Percentiles rank a stretch among this genome's conserved stretches.
Conservation (phyloP, 2,113 vertebrate species). For the Thunnus maccoyii region DNA sequence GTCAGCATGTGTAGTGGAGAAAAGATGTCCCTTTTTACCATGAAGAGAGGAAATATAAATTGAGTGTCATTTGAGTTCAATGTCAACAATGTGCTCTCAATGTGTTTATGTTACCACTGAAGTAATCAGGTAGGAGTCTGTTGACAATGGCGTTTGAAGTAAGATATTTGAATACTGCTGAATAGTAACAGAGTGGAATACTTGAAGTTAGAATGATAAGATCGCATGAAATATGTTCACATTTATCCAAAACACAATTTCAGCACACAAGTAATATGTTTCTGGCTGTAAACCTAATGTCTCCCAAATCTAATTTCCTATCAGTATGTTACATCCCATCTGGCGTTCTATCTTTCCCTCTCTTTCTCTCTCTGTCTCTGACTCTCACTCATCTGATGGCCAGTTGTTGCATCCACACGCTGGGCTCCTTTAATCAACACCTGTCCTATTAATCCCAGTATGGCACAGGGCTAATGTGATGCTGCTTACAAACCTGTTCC, state of each 20-base stretch:
- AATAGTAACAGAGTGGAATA: slow-evolving; percentile 10
- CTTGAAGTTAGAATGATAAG: not conserved
- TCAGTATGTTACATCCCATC: slow-evolving; percentile 83
- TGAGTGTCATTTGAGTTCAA: slow-evolving; percentile 19
- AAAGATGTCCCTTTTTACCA: slow-evolving; percentile 42
- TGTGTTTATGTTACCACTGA: slow-evolving; percentile 4
- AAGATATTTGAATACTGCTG: not conserved
- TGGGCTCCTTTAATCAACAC: slow-evolving; percentile 83
- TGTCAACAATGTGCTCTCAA: not conserved
- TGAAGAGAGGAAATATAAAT: slow-evolving; percentile 14
- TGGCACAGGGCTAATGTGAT: slow-evolving; percentile 80
- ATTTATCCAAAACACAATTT: slow-evolving; percentile 44
- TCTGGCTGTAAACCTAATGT: slow-evolving; percentile 63
- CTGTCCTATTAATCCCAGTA: slow-evolving; percentile 84
- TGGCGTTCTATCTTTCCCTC: slow-evolving; percentile 61
- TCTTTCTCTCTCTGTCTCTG: slow-evolving; percentile 31
- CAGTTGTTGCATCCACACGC: slow-evolving; percentile 74
- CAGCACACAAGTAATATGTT: slow-evolving; percentile 58
- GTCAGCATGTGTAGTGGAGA: slow-evolving; percentile 36
- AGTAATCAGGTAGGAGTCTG: not conserved
- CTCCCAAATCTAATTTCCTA: slow-evolving; percentile 81
- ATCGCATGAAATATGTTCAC: slow-evolving; percentile 34
- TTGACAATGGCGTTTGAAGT: not conserved
- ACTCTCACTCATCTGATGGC: slow-evolving; percentile 61
- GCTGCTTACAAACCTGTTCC: slow-evolving; percentile 73